Evolutionary conservation across 2,888 invertebrate species (phyloP).

Genomic region (Epistrophe grossulariae): DNA sequence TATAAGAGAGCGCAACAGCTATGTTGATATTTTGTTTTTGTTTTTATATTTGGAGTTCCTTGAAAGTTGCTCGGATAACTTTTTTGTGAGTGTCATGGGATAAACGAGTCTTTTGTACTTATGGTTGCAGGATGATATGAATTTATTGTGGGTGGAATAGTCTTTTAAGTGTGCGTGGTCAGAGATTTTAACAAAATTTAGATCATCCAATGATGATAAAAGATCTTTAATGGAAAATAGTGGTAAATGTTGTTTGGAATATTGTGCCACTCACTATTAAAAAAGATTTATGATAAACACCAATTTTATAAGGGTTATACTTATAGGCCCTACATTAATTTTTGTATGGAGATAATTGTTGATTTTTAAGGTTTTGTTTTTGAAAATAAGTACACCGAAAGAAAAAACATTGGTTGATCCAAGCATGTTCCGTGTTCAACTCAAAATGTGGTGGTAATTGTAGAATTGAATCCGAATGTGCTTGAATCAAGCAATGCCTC

Average conservation of each 20-base stretch:
- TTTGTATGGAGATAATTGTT: too few relatives aligned
- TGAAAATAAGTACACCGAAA: too few relatives aligned
- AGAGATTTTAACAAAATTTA: conserved; percentile 38
- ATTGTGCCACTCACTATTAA: not conserved
- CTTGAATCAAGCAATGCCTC: too few relatives aligned
- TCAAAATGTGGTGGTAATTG: too few relatives aligned
- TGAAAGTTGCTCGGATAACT: conserved; percentile 34
- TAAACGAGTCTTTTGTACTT: conserved; percentile 9
- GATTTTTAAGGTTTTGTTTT: too few relatives aligned
- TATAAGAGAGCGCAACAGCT: conserved; percentile 56
- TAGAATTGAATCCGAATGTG: too few relatives aligned
- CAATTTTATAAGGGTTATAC: not conserved
- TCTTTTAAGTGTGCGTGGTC: conserved; percentile 14
- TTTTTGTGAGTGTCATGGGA: conserved; percentile 18
- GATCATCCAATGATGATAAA: conserved; percentile 22
- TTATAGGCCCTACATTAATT: too few relatives aligned
- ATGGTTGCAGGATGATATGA: not conserved
- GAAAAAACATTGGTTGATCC: too few relatives aligned
- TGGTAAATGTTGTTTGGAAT: not conserved
- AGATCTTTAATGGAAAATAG: not conserved
- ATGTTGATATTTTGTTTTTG: conserved; percentile 5
- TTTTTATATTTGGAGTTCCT: conserved; percentile 25
- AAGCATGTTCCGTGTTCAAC: too few relatives aligned
- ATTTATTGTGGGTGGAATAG: not conserved
- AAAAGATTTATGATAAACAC: not conserved